A percentile compares a stretch with the other conserved stretches of the same genome.
Conservation (phyloP, 2,888 invertebrate species). For the Magallana nippona region DNA sequence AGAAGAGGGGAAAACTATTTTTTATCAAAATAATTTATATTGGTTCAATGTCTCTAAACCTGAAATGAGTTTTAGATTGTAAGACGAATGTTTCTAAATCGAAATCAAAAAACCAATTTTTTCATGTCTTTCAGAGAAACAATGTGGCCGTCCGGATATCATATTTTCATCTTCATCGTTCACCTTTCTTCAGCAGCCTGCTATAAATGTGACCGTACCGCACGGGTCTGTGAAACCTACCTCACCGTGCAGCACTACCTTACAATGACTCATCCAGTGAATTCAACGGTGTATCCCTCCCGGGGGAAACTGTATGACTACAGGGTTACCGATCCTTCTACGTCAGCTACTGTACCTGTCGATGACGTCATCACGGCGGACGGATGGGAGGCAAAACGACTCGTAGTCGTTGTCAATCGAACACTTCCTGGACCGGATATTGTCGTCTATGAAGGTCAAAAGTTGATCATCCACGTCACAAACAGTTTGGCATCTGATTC, state of each 20-base stretch:
- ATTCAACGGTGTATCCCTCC: slow-evolving; percentile 58
- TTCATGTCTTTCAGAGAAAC: too few species aligned
- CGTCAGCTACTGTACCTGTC: slow-evolving; percentile 32
- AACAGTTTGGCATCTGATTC: slow-evolving; percentile 60
- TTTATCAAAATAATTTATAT: too few species aligned
- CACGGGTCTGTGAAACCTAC: neutral
- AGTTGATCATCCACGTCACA: slow-evolving; percentile 50
- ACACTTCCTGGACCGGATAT: slow-evolving; percentile 67
- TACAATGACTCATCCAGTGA: slow-evolving; percentile 48
- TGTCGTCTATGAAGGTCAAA: slow-evolving; percentile 61
- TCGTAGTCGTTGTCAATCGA: slow-evolving; percentile 60
- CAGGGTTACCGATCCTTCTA: slow-evolving; percentile 45
- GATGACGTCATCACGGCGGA: slow-evolving; percentile 62
- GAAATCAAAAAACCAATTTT: too few species aligned
- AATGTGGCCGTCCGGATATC: too few species aligned
- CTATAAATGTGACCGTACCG: neutral
- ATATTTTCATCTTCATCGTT: too few species aligned
- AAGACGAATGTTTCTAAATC: too few species aligned
- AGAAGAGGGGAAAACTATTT: too few species aligned
- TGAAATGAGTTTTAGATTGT: too few species aligned
- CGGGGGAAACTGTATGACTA: slow-evolving; percentile 50
- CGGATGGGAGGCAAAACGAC: slow-evolving; percentile 50
- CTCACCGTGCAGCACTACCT: neutral
- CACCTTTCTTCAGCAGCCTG: neutral
- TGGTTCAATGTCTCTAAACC: too few species aligned